A percentile compares a stretch with the other conserved stretches of the same genome.
These are phyloP conservation scores for Eriosoma lanigerum DNA, from an alignment of 1,140 invertebrate genomes.

Conservation along the genomic window DNA sequence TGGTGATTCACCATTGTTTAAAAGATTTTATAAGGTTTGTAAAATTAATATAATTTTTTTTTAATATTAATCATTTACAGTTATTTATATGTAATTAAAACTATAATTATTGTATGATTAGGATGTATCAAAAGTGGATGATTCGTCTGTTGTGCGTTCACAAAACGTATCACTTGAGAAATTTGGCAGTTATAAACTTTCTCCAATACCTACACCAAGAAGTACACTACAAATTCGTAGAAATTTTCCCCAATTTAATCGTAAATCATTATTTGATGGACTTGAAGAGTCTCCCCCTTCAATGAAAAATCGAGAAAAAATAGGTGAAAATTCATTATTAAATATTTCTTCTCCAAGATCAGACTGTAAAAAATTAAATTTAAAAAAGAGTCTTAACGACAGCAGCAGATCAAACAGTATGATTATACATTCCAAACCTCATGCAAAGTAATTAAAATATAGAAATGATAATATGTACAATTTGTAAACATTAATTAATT, in stretches of 20 bases:
- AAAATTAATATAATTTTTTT: neutral
- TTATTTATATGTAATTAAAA: neutral
- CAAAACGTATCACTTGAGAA: conserved; percentile 46
- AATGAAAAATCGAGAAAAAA: conserved; percentile 30
- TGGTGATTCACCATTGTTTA: conserved; percentile 75
- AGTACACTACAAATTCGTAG: conserved; percentile 31
- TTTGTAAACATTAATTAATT: neutral
- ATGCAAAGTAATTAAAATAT: conserved; percentile 41
- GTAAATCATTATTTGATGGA: conserved; percentile 46
- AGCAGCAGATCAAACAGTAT: conserved; percentile 23
- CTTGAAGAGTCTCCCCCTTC: conserved; percentile 41
- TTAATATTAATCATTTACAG: neutral
- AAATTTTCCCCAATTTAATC: conserved; percentile 41
- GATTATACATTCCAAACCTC: conserved; percentile 40
- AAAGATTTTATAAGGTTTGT: conserved; percentile 56
- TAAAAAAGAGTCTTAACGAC: conserved; percentile 32
- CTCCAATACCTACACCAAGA: conserved; percentile 42
- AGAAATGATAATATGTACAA: neutral
- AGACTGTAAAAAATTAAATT: conserved; percentile 35
- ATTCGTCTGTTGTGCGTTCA: conserved; percentile 36
- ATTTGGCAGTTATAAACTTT: conserved; percentile 41
- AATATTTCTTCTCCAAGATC: conserved; percentile 38
- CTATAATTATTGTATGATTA: neutral
- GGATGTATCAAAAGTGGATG: conserved; percentile 45
- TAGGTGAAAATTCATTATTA: conserved; percentile 2